Evolutionary conservation across 1,140 invertebrate species (phyloP).

Genomic region (Frieseomelitta varia): DNA sequence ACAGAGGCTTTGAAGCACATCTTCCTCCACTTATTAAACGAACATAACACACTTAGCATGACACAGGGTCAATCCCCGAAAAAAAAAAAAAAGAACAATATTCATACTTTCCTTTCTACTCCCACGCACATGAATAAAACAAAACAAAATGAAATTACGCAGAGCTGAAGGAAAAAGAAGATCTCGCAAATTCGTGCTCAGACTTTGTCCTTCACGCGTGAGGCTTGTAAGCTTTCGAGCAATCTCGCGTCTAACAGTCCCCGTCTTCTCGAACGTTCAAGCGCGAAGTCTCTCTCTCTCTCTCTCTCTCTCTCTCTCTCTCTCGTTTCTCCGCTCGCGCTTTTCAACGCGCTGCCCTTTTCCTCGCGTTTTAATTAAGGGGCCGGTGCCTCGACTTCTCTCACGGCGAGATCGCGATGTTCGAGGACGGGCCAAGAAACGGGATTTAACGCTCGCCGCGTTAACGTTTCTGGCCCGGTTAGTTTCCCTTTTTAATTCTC

Average conservation of each 20-base stretch:
- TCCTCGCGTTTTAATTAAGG: conserved; percentile 45
- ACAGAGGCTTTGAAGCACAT: too few relatives aligned
- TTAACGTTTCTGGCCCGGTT: not conserved
- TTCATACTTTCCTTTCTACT: not conserved
- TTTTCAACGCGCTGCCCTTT: not conserved
- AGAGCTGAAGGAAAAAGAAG: not conserved
- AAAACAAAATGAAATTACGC: not conserved
- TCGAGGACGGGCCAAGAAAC: conserved; percentile 27
- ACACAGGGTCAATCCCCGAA: too few relatives aligned
- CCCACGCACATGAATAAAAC: not conserved
- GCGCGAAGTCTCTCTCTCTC: not conserved
- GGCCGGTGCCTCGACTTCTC: not conserved
- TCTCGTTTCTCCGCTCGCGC: not conserved
- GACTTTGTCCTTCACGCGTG: too few relatives aligned
- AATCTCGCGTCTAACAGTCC: not conserved
- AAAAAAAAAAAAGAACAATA: too few relatives aligned
- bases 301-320: too few relatives aligned
- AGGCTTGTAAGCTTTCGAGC: not conserved
- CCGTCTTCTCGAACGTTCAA: not conserved
- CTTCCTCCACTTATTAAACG: too few relatives aligned
- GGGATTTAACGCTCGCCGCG: conserved; percentile 31
- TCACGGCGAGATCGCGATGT: conserved; percentile 29
- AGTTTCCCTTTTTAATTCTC: not conserved
- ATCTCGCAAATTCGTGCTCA: not conserved
- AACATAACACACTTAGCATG: too few relatives aligned